Conservation (phyloP, 2,113 vertebrate genomes). For the Callipepla californica region DNA sequence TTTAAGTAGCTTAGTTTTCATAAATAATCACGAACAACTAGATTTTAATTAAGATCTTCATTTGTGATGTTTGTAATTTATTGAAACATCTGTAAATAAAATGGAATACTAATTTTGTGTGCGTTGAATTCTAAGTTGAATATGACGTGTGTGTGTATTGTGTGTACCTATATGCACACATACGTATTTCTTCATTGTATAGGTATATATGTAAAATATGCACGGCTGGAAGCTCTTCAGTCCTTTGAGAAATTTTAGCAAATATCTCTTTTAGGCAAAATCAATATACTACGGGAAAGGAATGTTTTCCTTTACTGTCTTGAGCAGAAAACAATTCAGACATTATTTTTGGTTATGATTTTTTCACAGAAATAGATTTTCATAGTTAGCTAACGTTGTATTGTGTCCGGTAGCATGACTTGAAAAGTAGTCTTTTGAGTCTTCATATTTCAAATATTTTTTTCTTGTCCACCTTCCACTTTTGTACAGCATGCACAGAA, state of each 20-base stretch:
- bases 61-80: background rate
- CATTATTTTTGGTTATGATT: background rate
- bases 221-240: background rate
- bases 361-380: background rate
- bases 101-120: background rate
- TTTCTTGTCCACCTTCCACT: fast-evolving
- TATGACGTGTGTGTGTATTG: too few species aligned
- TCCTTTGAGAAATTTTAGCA: background rate
- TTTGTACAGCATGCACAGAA: background rate
- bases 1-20: background rate
- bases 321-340: background rate
- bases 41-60: background rate
- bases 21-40: background rate
- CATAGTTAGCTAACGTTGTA: background rate
- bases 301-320: background rate
- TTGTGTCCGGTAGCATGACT: background rate
- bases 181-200: background rate
- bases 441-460: background rate
- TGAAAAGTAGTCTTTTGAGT: background rate
- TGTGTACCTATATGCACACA: background rate
- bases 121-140: background rate
- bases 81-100: background rate
- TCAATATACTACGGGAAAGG: background rate
- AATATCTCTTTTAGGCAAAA: background rate
- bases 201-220: background rate